Percentiles rank a stretch among this genome's conserved stretches.
These are phyloP conservation scores for Hypanus sabinus DNA, from an alignment of 2,113 vertebrate species.

Conservation along the genomic window DNA sequence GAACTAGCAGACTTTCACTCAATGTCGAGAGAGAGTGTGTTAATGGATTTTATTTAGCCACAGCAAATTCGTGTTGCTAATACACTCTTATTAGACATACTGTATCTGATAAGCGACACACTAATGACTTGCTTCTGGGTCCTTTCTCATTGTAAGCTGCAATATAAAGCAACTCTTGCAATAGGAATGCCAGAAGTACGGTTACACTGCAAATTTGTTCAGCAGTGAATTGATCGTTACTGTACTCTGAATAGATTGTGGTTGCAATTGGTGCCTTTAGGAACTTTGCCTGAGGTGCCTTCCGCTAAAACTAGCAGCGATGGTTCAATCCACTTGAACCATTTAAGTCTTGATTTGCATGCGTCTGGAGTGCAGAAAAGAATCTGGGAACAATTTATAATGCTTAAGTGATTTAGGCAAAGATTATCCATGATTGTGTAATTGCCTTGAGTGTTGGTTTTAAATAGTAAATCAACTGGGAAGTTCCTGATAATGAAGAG, in stretches of 20 bases:
- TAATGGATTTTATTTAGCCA: neutral
- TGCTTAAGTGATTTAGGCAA: neutral
- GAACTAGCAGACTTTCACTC: no score
- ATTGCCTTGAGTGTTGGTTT: neutral
- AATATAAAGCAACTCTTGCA: neutral
- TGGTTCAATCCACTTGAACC: neutral
- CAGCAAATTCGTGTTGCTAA: neutral
- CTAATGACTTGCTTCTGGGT: neutral
- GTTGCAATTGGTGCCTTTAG: neutral
- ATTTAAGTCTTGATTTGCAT: slow-evolving; percentile 19
- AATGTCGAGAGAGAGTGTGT: neutral
- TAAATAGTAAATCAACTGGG: neutral
- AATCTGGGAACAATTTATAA: neutral
- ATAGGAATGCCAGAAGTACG: neutral
- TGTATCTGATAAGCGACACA: neutral
- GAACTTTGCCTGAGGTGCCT: neutral
- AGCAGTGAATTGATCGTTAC: neutral
- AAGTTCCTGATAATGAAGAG: neutral
- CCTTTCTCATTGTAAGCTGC: neutral
- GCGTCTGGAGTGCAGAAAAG: neutral
- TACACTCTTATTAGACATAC: neutral
- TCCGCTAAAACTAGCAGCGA: neutral
- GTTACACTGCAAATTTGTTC: neutral
- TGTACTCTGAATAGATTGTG: neutral
- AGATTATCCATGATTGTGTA: neutral